Evolutionary conservation across 1,140 invertebrate genomes (phyloP).

Genomic region (Ceratitis capitata): DNA sequence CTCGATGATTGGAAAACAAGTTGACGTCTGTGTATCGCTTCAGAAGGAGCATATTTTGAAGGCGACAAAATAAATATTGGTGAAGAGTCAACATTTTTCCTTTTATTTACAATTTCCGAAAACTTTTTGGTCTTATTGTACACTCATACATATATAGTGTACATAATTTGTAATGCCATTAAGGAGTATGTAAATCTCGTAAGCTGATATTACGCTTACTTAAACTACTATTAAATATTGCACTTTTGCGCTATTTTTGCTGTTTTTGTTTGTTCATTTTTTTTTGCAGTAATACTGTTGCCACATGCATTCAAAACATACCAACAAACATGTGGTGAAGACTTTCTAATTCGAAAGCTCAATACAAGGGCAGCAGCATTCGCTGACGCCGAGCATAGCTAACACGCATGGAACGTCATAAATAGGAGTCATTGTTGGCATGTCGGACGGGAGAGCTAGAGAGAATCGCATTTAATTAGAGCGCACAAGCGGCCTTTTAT

Average conservation of each 20-base stretch:
- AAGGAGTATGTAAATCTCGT: not conserved
- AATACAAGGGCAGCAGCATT: not conserved
- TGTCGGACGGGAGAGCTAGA: not conserved
- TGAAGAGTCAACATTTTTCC: no score
- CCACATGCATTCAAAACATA: not conserved
- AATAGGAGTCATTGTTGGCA: constrained; percentile 1
- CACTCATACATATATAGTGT: not conserved
- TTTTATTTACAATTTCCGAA: no score
- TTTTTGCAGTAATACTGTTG: not conserved
- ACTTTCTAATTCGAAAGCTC: constrained; percentile 14
- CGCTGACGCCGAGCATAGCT: not conserved
- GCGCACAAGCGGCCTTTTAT: constrained; percentile 14
- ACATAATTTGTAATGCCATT: not conserved
- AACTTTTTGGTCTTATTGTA: no score
- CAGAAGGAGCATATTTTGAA: no score
- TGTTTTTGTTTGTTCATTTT: not conserved
- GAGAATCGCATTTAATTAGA: constrained; percentile 35
- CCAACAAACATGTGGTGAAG: not conserved
- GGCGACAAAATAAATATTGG: no score
- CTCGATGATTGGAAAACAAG: no score
- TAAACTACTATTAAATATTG: not conserved
- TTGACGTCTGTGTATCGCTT: no score
- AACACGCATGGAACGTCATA: not conserved
- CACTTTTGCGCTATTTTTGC: not conserved
- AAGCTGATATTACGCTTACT: not conserved